phyloP scores from a whole-genome alignment of 2,113 vertebrate genomes.

The Seriola rivoliana region DNA sequence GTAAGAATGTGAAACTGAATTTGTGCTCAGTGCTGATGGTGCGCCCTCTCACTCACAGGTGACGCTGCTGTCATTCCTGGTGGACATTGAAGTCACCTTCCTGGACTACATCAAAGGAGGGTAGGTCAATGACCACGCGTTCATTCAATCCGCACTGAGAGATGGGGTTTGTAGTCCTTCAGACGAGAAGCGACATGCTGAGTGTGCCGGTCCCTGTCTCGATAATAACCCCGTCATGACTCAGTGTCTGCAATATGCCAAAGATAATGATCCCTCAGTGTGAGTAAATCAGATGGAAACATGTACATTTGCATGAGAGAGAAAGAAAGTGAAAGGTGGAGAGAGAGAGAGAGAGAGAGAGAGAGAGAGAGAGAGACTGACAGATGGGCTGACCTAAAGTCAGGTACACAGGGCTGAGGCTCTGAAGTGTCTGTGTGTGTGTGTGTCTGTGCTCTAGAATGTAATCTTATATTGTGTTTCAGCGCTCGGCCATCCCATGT shows the following conservation, averaged over 20 bases:
- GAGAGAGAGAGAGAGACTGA: constrained; percentile 45
- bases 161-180: constrained; percentile 27
- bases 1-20: not conserved
- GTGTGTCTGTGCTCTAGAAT: constrained; percentile 6
- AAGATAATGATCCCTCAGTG: constrained; percentile 61
- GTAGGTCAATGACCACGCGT: constrained; percentile 83
- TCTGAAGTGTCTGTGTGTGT: constrained; percentile 1
- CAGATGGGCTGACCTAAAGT: constrained; percentile 55
- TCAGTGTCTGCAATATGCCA: constrained; percentile 52
- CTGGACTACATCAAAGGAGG: constrained; percentile 99
- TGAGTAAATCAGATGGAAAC: constrained; percentile 36
- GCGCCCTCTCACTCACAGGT: constrained; percentile 85
- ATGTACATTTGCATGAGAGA: constrained; percentile 52
- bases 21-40: not conserved
- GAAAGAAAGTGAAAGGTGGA: constrained; percentile 26
- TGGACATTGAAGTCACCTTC: constrained; percentile 98
- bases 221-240: constrained; percentile 31
- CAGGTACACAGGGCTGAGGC: constrained; percentile 21
- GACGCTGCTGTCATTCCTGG: constrained; percentile 96
- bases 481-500: not conserved
- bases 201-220: constrained; percentile 29
- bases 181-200: constrained; percentile 52
- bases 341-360: constrained; percentile 34
- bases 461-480: constrained; percentile 31
- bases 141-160: constrained; percentile 13